Evolutionary conservation across 2,888 invertebrate species (phyloP), one percentile per base, ranked within the genome.

Genomic region (Mesopsocus fuscifrons): DNA sequence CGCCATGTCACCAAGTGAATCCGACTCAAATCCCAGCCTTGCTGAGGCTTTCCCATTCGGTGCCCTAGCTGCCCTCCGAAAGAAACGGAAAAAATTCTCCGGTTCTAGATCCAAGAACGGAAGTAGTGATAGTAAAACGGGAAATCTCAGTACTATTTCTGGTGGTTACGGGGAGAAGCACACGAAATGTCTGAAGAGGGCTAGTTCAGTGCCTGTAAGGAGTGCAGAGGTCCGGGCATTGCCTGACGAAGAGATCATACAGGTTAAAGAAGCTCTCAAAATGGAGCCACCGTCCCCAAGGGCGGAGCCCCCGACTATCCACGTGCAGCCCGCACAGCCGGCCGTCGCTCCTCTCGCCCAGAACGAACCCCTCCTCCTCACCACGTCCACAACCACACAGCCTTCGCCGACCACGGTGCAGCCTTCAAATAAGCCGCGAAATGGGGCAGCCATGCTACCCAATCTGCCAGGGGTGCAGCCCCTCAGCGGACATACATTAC

Each of bases 11-110:
- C 65, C 66, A 47, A 73, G 73, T 0, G 72, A 74, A 55, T 71
- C 74, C 49, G 79, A 77, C 56, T 77, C 77, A 17, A 77, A 77
- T 57, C 74, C 75, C 45, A 77, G 77, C 50, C 59, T 71, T 48
- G 70, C 68, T 41, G 47, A 47, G 20, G 43, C 26, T 15, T 40
- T 38, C 15, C 45, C 30, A 15, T 43, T 44, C 26, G 44, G 45
- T 21, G 80, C 81, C 43, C 65, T 83, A 48, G 80, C 81, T 2
- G 73, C 80, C 18, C 66, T 84, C 44, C 77, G 77, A 57, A 74
- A 76, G 56, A 84, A 83, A 60, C 71, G 83, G 49, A 83, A 83
- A 62, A 82, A 82, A 59, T 84, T 83, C 62, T 81, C 81, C 1
- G 76, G 81, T 49, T 82, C 82, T 46, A 45, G 52, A 30, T 50